A percentile compares a stretch with the other conserved stretches of the same genome.
Evolutionary conservation across 2,797 vertebrate genomes (phyloP).

Genomic region (Dipus sagitta): DNA sequence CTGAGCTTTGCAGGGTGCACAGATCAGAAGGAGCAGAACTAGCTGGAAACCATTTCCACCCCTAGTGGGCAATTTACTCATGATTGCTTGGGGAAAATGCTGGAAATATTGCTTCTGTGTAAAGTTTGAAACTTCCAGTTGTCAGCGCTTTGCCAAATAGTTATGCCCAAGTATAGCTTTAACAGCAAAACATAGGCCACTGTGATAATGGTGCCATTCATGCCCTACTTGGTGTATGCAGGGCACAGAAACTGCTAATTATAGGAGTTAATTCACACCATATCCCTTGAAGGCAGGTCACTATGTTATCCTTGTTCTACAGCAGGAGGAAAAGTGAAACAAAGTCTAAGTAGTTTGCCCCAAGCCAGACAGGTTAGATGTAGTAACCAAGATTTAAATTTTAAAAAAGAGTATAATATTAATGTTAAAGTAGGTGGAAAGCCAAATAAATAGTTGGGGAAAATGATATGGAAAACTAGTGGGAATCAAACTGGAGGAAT

Average conservation of each 20-base stretch:
- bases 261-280: slow-evolving; percentile 64
- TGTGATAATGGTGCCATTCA: slow-evolving; percentile 33
- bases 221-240: background rate
- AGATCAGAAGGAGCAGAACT: slow-evolving; percentile 86
- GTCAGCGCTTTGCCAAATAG: slow-evolving; percentile 74
- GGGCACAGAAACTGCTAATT: slow-evolving; percentile 65
- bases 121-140: slow-evolving; percentile 83
- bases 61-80: slow-evolving; percentile 87
- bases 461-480: background rate
- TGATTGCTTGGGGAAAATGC: slow-evolving; percentile 86
- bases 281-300: slow-evolving; percentile 58
- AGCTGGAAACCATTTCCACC: slow-evolving; percentile 86
- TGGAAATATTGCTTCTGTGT: slow-evolving; percentile 85
- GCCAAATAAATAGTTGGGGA: slow-evolving; percentile 16
- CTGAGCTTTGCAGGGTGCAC: slow-evolving; percentile 85
- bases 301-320: slow-evolving; percentile 57
- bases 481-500: slow-evolving; percentile 13
- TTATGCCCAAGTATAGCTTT: slow-evolving; percentile 68
- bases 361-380: slow-evolving; percentile 57
- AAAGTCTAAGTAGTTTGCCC: slow-evolving; percentile 53
- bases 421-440: slow-evolving; percentile 28
- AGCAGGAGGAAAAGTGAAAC: background rate
- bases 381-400: slow-evolving; percentile 64
- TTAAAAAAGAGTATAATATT: slow-evolving; percentile 24
- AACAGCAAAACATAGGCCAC: slow-evolving; percentile 48